Base-by-base conservation (phyloP, 2,888 invertebrate species). In the Drosophila setosimentum region DNA sequence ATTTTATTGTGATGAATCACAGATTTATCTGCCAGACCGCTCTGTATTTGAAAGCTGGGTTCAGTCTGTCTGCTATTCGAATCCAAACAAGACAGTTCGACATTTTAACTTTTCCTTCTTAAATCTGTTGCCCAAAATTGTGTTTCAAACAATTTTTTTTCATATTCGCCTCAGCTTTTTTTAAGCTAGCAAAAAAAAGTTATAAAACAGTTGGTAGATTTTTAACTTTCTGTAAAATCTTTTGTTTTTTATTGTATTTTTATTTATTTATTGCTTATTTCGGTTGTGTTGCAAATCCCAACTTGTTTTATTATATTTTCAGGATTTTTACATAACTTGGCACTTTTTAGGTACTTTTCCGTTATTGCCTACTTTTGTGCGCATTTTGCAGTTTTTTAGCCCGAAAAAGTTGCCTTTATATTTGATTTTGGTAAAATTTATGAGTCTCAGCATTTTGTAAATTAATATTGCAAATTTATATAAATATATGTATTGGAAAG, bases 281-380 rank as follows among this genome's bases (percentile, higher is more conserved):
- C 18, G 13, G 3, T 13, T 21, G 7, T 21, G 3, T 45, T 45
- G 21, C 13, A 42, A 42, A 7, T 51, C 16, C 33, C 2, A 21
- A 0, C 59, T 74, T 66, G 48, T 70, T 61, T 51, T 40, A 29
- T 32, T 33, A 51, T 54, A 48, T 48, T 63, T 63, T 64, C 49
- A n/a, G 57, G 57, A 66, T 48, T 62, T 73, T 62, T 30, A 37
- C 67, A 32, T 70, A 69, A 68, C 65, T 78, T 71, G 68, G 68
- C 80, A 69, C 57, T 64, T 82, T 82, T 70, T 51, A 55, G 35
- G 57, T 42, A 70, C 27, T 35, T 13, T n/a, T 54, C 50, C 21
- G 51, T 42, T 61, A 68, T 70, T 77, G 88, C 85, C 88, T 86
- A 83, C 81, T 86, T 86, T 87, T 70, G 54, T 68, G 86, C 77